Evolutionary conservation across 2,113 vertebrate species (phyloP).

Genomic region (Syngnathus floridae): DNA sequence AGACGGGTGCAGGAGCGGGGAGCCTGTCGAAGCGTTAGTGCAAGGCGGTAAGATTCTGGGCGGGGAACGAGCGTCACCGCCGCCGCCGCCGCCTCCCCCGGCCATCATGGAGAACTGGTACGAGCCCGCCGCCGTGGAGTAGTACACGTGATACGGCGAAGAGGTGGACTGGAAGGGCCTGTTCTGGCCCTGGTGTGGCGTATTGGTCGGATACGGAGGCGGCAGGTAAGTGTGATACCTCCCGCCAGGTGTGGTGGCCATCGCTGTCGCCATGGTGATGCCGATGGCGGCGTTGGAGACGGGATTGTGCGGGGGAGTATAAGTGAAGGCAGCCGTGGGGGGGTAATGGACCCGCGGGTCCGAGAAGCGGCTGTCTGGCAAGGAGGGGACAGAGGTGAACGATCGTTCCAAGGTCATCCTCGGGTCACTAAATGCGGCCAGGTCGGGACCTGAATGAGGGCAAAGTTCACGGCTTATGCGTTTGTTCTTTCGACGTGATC

Average conservation of each 20-base stretch:
- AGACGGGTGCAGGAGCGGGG: slow-evolving; percentile 87
- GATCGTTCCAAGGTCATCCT: slow-evolving; percentile 83
- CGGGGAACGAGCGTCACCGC: slow-evolving; percentile 79
- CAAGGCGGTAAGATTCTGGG: slow-evolving; percentile 91
- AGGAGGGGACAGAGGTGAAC: slow-evolving; percentile 83
- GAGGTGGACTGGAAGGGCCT: slow-evolving; percentile 88
- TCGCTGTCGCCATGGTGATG: slow-evolving; percentile 88
- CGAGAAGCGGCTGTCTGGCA: slow-evolving; percentile 78
- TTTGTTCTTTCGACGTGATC: background rate
- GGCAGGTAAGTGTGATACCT: slow-evolving; percentile 94
- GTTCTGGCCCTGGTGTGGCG: slow-evolving; percentile 85
- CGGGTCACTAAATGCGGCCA: slow-evolving; percentile 87
- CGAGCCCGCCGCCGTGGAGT: slow-evolving; percentile 84
- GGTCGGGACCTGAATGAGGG: slow-evolving; percentile 72
- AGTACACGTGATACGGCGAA: slow-evolving; percentile 93
- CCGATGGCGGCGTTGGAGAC: slow-evolving; percentile 84
- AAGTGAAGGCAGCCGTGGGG: slow-evolving; percentile 85
- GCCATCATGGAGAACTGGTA: slow-evolving; percentile 98
- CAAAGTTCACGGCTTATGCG: slow-evolving; percentile 13
- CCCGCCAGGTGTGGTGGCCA: slow-evolving; percentile 80
- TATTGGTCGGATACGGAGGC: slow-evolving; percentile 82
- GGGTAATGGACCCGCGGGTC: slow-evolving; percentile 85
- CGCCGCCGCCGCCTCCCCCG: slow-evolving; percentile 63
- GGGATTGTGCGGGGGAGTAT: slow-evolving; percentile 79
- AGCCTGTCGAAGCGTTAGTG: slow-evolving; percentile 95